Base-by-base conservation (phyloP, 2,113 vertebrate species). In the human region DNA sequence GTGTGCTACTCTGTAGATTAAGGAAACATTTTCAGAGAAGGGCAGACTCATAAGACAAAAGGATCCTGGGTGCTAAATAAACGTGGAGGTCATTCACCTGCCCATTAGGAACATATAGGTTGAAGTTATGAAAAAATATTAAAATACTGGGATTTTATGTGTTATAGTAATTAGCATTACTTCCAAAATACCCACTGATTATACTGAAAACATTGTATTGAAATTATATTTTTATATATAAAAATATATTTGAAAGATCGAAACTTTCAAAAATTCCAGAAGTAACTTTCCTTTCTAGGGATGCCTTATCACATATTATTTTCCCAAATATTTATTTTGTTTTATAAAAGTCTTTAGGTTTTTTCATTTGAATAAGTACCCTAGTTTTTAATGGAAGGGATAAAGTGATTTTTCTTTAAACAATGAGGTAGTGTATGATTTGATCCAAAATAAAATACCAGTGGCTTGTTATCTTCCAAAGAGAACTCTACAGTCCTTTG, bases 381-480 rank as follows among this genome's bases (percentile, higher is more conserved):
- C 84, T 68, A 18, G 6, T n/a, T 95, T 97, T 92, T 97, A 94
- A 96, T 86, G 96, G 90, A 89, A 98, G 75, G 27, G 52, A 93
- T 10, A 22, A 55, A 95, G 90, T 84, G 4, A 40, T 87, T 94
- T 93, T 94, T 83, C 72, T 91, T 80, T 70, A 72, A 95, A 93
- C 48, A 98, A 92, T 90, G 87, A 97, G 96, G 90, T 97, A 98
- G 93, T 93, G 98, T 93, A 96, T 94, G 95, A 98, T 98, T 98
- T 98, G 98, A 98, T 96, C 38, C 45, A 98, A 98, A 98, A 98
- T 98, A 98, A 98, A 97, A 97, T 86, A 97, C 75, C 93, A 92
- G 86, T 3, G 12, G 73, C 75, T 97, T 96, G 59, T 95, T 98
- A 97, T 98, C 98, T 98, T 95, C 97, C 68, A 96, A 97, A 94